Base-by-base conservation (phyloP, 2,888 invertebrate species). In the Tuberolachnus salignus region DNA sequence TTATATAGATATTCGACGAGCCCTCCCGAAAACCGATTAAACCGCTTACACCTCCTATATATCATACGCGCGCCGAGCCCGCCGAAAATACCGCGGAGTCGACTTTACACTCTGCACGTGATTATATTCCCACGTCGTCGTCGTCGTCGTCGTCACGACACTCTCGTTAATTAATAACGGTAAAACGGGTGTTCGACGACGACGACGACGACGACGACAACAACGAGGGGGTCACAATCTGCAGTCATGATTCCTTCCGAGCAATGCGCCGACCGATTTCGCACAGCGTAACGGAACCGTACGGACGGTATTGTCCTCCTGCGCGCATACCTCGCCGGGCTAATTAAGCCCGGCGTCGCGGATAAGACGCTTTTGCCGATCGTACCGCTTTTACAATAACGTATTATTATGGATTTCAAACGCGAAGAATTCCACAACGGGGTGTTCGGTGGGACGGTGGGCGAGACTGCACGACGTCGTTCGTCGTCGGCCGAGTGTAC, bases 141-240 rank as follows among this genome's bases (percentile, higher is more conserved):
- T n/a, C n/a, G n/a, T n/a, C n/a, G n/a, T 19, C 57, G 19, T 34
- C 21, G 61, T 72, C 72, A 72, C 72, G 72, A 73, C 72, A 21
- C 34, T 59, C 66, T 75, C 67, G 66, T 75, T 75, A 75, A 75
- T 75, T 67, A 67, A 67, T 75, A 75, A 75, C 75, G 66, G 75
- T 75, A 66, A 42, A 44, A 44, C 64, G 74, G 59, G 59, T 51
- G 34, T 26, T 55, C 70, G 21, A 21, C 21, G 55, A 42, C 42
- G 11, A 34, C 55, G n/a, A n/a, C n/a, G n/a, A n/a, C n/a, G n/a
- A n/a, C n/a, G n/a, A n/a, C 70, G 21, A 21, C 21, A 42, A 42
- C 42, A 6, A 34, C 55, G 70, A 70, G 21, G 21, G 55, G 70
- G 70, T 70, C 70, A 55, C 21, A 6, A 3, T 3, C 34, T 6